Evolutionary conservation across 2,888 invertebrate genomes (phyloP).

Genomic region (Lithodes maja): DNA sequence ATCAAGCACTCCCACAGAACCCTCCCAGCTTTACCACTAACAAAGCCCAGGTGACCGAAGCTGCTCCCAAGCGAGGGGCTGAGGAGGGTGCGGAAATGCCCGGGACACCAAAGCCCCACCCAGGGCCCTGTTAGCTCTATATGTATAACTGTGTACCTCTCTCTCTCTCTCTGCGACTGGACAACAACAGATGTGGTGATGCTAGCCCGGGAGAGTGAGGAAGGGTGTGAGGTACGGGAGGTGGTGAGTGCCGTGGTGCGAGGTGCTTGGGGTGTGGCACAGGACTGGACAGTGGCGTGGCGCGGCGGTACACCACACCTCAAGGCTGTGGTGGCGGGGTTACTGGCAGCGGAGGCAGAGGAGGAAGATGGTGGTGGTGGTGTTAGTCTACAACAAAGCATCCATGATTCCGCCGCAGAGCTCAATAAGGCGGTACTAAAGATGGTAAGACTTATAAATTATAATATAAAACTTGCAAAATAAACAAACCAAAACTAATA

Average conservation of each 20-base stretch:
- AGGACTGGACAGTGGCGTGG: slow-evolving; percentile 62
- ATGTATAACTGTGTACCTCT: too few relatives aligned
- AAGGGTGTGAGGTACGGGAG: slow-evolving; percentile 21
- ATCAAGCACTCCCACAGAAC: too few relatives aligned
- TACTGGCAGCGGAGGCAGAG: slow-evolving; percentile 34
- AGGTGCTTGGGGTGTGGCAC: slow-evolving; percentile 48
- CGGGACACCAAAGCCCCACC: too few relatives aligned
- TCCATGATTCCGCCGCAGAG: slow-evolving; percentile 34
- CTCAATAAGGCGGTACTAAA: slow-evolving; percentile 26
- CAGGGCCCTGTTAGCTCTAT: too few relatives aligned
- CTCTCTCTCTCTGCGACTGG: too few relatives aligned
- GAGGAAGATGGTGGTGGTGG: slow-evolving; percentile 17
- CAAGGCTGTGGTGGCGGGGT: slow-evolving; percentile 40
- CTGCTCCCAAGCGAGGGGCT: too few relatives aligned
- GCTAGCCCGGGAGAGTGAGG: slow-evolving; percentile 9
- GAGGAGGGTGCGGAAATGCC: too few relatives aligned
- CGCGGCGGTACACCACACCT: slow-evolving; percentile 35
- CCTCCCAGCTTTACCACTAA: too few relatives aligned
- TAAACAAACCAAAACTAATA: too few relatives aligned
- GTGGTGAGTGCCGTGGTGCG: slow-evolving; percentile 39
- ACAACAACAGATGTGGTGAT: slow-evolving; percentile 40
- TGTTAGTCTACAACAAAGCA: not conserved
- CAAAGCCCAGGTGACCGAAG: too few relatives aligned
- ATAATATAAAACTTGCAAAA: too few relatives aligned
- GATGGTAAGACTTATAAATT: slow-evolving; percentile 34